Conservation (phyloP, 2,797 vertebrate genomes). For the Gymnocypris eckloni region DNA sequence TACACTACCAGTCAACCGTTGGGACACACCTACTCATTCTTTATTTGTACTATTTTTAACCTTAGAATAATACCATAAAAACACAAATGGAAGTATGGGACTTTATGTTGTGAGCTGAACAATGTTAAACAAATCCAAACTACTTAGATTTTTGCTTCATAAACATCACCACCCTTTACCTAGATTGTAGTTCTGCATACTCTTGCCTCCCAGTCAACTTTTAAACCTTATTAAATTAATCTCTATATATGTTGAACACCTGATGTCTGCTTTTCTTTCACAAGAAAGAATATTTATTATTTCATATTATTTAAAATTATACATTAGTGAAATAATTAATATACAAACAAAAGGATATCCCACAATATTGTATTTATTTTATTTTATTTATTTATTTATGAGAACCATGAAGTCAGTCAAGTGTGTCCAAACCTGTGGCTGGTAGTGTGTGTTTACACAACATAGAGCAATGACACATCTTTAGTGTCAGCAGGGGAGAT, state of each 20-base stretch:
- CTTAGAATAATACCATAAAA: background rate
- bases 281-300: background rate
- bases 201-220: background rate
- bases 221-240: background rate
- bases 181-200: background rate
- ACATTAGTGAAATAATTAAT: background rate
- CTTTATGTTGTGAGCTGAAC: background rate
- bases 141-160: background rate
- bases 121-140: background rate
- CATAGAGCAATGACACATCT: background rate
- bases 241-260: background rate
- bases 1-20: background rate
- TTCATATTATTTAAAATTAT: background rate
- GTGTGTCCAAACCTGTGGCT: constrained; percentile 6
- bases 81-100: background rate
- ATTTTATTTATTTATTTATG: background rate
- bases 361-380: background rate
- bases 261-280: background rate
- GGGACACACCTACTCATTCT: constrained; percentile 11
- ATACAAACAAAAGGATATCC: background rate
- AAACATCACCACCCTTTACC: background rate
- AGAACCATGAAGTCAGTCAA: background rate
- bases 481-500: background rate
- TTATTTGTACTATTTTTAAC: background rate
- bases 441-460: constrained; percentile 4